Conservation (phyloP, 2,888 invertebrate genomes). For the Dolomedes plantarius region DNA sequence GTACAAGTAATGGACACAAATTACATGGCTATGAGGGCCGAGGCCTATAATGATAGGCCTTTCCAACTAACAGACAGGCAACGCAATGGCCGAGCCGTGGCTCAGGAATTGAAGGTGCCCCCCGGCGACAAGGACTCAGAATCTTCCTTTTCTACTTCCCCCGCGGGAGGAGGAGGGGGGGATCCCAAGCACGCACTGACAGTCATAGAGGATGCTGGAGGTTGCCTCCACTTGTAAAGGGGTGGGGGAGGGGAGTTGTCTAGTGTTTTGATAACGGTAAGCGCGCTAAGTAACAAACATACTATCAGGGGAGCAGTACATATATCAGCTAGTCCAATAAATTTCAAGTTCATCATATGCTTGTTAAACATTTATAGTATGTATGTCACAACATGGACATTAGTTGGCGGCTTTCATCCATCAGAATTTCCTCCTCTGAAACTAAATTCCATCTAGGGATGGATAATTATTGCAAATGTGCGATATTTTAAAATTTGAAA, state of each 20-base stretch:
- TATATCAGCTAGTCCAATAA: no score
- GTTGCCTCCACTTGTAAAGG: background rate
- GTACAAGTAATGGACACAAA: slow-evolving; percentile 69
- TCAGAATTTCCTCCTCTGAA: no score
- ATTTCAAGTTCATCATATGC: no score
- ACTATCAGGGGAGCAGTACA: background rate
- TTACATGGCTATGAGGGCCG: slow-evolving; percentile 61
- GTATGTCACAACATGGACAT: no score
- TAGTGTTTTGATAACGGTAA: background rate
- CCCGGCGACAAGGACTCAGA: slow-evolving; percentile 47
- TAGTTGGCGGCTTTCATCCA: no score
- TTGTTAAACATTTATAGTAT: no score
- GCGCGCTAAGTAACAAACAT: background rate
- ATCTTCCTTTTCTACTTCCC: slow-evolving; percentile 48
- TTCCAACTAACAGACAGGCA: slow-evolving; percentile 57
- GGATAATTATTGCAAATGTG: no score
- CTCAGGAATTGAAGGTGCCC: slow-evolving; percentile 43
- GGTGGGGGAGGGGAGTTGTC: background rate
- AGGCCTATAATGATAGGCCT: slow-evolving; percentile 63
- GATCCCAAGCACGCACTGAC: slow-evolving; percentile 12
- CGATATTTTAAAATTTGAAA: no score
- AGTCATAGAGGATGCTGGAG: background rate
- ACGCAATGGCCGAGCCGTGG: slow-evolving; percentile 54
- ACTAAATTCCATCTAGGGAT: no score
- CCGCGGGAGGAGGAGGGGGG: slow-evolving; percentile 22